Percentiles rank a stretch among this genome's conserved stretches.
These are phyloP conservation scores for Microdon myrmicae DNA, from an alignment of 2,888 invertebrate genomes.

Conservation along the genomic window DNA sequence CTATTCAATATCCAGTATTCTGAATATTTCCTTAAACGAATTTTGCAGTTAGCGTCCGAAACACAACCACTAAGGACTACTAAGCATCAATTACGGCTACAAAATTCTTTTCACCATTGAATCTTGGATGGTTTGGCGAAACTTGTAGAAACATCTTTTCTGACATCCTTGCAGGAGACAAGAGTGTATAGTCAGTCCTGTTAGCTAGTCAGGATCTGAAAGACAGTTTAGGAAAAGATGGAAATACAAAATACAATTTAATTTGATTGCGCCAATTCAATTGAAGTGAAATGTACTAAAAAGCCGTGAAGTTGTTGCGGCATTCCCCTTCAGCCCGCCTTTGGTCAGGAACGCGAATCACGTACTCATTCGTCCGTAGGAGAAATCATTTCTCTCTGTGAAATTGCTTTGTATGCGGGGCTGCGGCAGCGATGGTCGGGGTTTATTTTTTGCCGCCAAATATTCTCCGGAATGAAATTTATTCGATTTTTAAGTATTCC, in stretches of 20 bases:
- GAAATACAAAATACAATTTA: slow-evolving; percentile 48
- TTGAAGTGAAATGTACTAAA: slow-evolving; percentile 47
- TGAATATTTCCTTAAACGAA: slow-evolving; percentile 28
- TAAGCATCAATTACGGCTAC: slow-evolving; percentile 39
- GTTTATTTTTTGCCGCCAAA: slow-evolving; percentile 19
- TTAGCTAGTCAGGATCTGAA: background rate
- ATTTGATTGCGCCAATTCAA: slow-evolving; percentile 49
- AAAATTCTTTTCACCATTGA: background rate
- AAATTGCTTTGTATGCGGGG: slow-evolving; percentile 18
- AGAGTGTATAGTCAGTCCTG: background rate
- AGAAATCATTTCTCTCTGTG: slow-evolving; percentile 40
- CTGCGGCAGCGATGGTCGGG: slow-evolving; percentile 7
- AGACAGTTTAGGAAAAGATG: slow-evolving; percentile 28
- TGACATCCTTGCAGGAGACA: slow-evolving; percentile 3
- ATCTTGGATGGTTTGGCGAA: background rate
- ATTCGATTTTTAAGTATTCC: slow-evolving; percentile 49
- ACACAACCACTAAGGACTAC: slow-evolving; percentile 36
- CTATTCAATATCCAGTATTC: slow-evolving; percentile 17
- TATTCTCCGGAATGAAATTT: slow-evolving; percentile 42
- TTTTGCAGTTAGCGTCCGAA: slow-evolving; percentile 21
- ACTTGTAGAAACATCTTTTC: slow-evolving; percentile 1
- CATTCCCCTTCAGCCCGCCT: no score
- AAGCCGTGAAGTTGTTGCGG: slow-evolving; percentile 36
- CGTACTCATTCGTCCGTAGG: no score
- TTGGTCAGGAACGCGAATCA: no score